Conservation (phyloP, 2,888 invertebrate species). For the Torymus tubicola region DNA sequence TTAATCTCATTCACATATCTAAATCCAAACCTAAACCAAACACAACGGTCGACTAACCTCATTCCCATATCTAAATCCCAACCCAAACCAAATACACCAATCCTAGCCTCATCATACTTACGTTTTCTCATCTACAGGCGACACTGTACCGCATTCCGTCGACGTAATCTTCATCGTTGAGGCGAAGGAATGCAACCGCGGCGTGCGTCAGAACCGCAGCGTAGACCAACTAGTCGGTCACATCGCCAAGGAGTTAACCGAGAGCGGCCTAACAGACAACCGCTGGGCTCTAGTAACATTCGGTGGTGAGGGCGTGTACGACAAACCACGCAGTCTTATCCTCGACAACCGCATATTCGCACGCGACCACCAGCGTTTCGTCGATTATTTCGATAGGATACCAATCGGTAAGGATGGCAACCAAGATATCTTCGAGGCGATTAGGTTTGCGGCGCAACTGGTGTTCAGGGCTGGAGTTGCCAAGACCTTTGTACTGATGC, state of each 20-base stretch:
- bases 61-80: no score
- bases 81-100: no score
- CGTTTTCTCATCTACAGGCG: constrained; percentile 29
- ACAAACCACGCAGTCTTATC: constrained; percentile 85
- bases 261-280: constrained; percentile 82
- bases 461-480: constrained; percentile 90
- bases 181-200: constrained; percentile 88
- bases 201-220: constrained; percentile 82
- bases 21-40: no score
- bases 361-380: constrained; percentile 76
- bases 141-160: constrained; percentile 81
- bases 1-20: no score
- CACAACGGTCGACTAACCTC: no score
- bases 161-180: constrained; percentile 95
- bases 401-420: constrained; percentile 81
- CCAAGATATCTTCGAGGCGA: constrained; percentile 86
- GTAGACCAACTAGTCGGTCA: constrained; percentile 83
- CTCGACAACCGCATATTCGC: constrained; percentile 85
- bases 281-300: constrained; percentile 90
- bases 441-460: constrained; percentile 84
- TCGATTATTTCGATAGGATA: constrained; percentile 84
- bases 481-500: constrained; percentile 88
- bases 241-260: constrained; percentile 83
- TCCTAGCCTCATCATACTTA: no score
- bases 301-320: constrained; percentile 87